A percentile compares a stretch with the other conserved stretches of the same genome.
phyloP scores from a whole-genome alignment of 2,113 vertebrate species.

The Hucho hucho region DNA sequence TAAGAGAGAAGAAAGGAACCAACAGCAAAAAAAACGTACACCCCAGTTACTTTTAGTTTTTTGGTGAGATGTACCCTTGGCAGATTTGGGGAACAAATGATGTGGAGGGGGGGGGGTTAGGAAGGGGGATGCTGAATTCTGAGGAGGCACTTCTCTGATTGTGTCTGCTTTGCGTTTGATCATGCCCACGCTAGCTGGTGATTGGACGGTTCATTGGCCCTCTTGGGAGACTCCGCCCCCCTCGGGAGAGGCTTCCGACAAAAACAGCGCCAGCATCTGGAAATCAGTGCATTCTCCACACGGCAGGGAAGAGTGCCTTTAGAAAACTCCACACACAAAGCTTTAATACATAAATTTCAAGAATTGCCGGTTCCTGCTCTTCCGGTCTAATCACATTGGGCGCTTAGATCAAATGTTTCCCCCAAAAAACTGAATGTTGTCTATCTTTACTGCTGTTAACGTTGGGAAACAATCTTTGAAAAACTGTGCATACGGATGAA shows the following conservation, averaged over 20 bases:
- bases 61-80: conserved; percentile 52
- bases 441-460: conserved; percentile 44
- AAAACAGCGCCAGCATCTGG: conserved; percentile 68
- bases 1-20: conserved; percentile 48
- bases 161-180: conserved; percentile 68
- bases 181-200: conserved; percentile 54
- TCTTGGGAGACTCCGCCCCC: conserved; percentile 71
- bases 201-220: conserved; percentile 67
- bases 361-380: conserved; percentile 77
- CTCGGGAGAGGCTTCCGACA: conserved; percentile 70
- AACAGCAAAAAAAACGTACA: conserved; percentile 15
- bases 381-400: conserved; percentile 75
- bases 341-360: conserved; percentile 83
- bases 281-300: conserved; percentile 80
- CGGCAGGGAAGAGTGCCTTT: conserved; percentile 75
- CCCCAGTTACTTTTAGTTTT: conserved; percentile 51
- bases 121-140: conserved; percentile 24
- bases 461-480: conserved; percentile 36
- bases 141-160: conserved; percentile 59
- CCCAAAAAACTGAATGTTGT: conserved; percentile 38
- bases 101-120: conserved; percentile 41
- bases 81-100: conserved; percentile 67
- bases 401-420: conserved; percentile 61
- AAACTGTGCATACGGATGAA: conserved; percentile 4
- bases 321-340: conserved; percentile 72